phyloP scores from a whole-genome alignment of 1,140 invertebrate genomes.

The Gerris buenoi region DNA sequence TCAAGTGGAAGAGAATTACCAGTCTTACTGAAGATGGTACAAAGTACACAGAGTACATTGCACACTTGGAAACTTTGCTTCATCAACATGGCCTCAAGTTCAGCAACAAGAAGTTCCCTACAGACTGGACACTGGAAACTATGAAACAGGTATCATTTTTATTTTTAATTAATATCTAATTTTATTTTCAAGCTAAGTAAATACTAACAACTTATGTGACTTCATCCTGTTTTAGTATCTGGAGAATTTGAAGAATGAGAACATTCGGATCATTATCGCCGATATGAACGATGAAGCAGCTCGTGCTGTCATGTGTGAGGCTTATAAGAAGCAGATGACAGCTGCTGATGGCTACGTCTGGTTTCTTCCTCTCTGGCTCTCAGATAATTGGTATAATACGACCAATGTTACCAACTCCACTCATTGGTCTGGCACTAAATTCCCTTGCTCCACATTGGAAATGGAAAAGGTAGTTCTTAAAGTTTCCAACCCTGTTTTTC shows the following conservation, averaged over 20 bases:
- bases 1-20: constrained; percentile 54
- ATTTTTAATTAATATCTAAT: constrained; percentile 4
- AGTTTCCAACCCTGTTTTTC: too few relatives aligned
- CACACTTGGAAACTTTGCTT: constrained; percentile 47
- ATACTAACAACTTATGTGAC: too few relatives aligned
- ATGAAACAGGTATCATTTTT: constrained; percentile 34
- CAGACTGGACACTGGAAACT: constrained; percentile 31
- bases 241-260: constrained; percentile 46
- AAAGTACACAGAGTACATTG: constrained; percentile 65
- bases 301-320: constrained; percentile 57
- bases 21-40: constrained; percentile 62
- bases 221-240: constrained; percentile 40
- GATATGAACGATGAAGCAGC: constrained; percentile 55
- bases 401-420: constrained; percentile 34
- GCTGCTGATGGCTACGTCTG: constrained; percentile 54
- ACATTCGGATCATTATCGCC: constrained; percentile 58
- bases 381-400: constrained; percentile 40
- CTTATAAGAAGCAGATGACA: constrained; percentile 49
- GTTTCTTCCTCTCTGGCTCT: constrained; percentile 65
- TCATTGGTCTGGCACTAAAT: constrained; percentile 31
- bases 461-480: constrained; percentile 47
- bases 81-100: constrained; percentile 45
- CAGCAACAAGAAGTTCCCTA: constrained; percentile 52
- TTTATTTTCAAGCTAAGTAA: too few relatives aligned
- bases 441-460: constrained; percentile 43